A percentile compares a stretch with the other conserved stretches of the same genome.
Conservation (phyloP, 2,888 invertebrate species). For the Campoplex capitator region DNA sequence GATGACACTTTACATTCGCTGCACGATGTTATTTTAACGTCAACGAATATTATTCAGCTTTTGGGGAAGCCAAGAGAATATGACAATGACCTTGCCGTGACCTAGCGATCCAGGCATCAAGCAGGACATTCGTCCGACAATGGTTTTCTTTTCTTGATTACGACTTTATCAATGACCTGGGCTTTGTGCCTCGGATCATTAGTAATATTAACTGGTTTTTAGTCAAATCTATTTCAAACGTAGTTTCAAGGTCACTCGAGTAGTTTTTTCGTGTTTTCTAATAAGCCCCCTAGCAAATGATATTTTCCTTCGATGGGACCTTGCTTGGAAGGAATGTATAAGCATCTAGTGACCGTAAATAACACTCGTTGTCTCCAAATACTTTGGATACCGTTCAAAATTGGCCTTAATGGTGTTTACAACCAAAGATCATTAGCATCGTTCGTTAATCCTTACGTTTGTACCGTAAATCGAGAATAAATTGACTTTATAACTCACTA, state of each 20-base stretch:
- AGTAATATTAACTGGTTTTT: not conserved
- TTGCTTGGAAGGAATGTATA: not conserved
- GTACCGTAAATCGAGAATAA: not conserved
- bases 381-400: not conserved
- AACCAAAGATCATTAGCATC: not conserved
- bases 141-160: not conserved
- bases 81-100: not conserved
- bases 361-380: not conserved
- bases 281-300: not conserved
- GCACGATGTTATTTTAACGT: not conserved
- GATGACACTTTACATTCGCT: not conserved
- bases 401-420: constrained; percentile 2
- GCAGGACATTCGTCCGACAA: not conserved
- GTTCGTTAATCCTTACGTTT: not conserved
- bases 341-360: not conserved
- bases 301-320: not conserved
- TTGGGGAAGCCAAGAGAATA: too few species aligned
- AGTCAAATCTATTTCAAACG: not conserved
- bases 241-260: not conserved
- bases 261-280: not conserved
- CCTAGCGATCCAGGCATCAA: not conserved
- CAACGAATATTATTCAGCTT: not conserved
- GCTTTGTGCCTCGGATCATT: not conserved
- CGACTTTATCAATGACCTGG: not conserved
- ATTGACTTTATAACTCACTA: not conserved